Conservation (phyloP, 2,113 vertebrate species). For the Pagrus major region DNA sequence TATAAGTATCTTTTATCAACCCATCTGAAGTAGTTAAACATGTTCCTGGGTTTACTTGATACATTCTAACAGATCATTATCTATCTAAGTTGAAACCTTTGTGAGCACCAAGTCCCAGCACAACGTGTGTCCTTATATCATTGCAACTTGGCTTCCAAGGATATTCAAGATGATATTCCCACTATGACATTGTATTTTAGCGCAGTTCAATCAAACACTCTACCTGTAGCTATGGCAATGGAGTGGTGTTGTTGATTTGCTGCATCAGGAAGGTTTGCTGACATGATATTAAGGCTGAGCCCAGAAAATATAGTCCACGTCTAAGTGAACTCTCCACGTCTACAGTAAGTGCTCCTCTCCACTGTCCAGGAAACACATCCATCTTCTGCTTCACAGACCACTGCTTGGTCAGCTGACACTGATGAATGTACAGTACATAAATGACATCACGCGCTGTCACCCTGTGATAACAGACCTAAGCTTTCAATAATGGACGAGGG, state of each 20-base stretch:
- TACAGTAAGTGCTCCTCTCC: neutral
- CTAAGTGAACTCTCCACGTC: neutral
- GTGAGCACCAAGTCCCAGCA: too few relatives aligned
- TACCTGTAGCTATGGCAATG: too few relatives aligned
- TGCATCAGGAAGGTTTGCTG: constrained; percentile 13
- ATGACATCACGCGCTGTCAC: constrained; percentile 30
- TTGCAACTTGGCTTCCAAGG: too few relatives aligned
- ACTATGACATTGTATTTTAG: neutral
- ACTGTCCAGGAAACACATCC: constrained; percentile 16
- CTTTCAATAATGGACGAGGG: constrained; percentile 22
- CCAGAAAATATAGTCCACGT: constrained; percentile 14
- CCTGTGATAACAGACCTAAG: constrained; percentile 18
- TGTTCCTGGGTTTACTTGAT: too few relatives aligned
- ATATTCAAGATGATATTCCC: neutral
- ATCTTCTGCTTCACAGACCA: constrained; percentile 38
- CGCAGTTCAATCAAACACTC: neutral
- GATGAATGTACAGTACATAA: constrained; percentile 27
- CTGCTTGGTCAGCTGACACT: constrained; percentile 41
- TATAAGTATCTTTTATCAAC: too few relatives aligned
- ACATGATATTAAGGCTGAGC: constrained; percentile 17
- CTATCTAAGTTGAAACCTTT: too few relatives aligned
- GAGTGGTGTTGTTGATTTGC: constrained; percentile 15
- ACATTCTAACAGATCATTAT: too few relatives aligned
- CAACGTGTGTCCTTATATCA: too few relatives aligned
- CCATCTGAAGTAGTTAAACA: too few relatives aligned